Base-by-base conservation (phyloP, 2,888 invertebrate genomes). In the Agonopterix arenella region DNA sequence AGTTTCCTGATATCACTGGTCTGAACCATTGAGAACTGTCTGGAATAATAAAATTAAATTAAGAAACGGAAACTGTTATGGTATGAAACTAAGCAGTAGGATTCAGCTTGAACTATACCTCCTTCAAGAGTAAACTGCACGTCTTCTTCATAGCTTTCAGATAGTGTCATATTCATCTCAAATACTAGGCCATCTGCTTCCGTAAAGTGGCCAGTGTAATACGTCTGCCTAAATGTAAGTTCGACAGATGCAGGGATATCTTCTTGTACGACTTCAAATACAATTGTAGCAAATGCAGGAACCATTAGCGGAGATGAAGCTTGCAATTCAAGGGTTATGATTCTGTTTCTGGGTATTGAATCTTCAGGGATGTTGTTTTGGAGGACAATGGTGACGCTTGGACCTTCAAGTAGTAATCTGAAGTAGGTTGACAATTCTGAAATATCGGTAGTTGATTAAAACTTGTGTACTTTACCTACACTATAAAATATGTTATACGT, bases 201-300 rank as follows among this genome's bases (percentile, higher is more conserved):
- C 8, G 56, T 56, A 47, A 64, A 72, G n/a, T 54, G 49, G 8
- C 73, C 74, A 3, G 62, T 61, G 51, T 72, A 74, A 49, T 60
- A 70, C 2, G 62, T 36, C 8, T 41, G 36, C 4, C 41, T 28
- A 16, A 50, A 46, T 28, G 28, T 28, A 28, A 28, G 28, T 28
- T 28, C 28, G 9, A 38, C 28, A n/a, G 47, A 11, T 18, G 40
- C 18, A 8, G 5, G 43, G 8, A 9, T 5, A 13, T 46, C 36
- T 46, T 38, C 44, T 8, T 8, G 1, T n/a, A 43, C 9, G 11
- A 47, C 11, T 47, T 50, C 50, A 11, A 50, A 47, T 36, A 50
- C 40, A 10, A 50, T 36, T 2, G 50, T 47, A 4, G 50, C 28
- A 42, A 42, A 50, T 8, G 63, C 58, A 2, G 60, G 37, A 16